A percentile compares a stretch with the other conserved stretches of the same genome.
These are phyloP conservation scores for Telmatherina bonti DNA, from an alignment of 2,797 vertebrate species.

Conservation along the genomic window DNA sequence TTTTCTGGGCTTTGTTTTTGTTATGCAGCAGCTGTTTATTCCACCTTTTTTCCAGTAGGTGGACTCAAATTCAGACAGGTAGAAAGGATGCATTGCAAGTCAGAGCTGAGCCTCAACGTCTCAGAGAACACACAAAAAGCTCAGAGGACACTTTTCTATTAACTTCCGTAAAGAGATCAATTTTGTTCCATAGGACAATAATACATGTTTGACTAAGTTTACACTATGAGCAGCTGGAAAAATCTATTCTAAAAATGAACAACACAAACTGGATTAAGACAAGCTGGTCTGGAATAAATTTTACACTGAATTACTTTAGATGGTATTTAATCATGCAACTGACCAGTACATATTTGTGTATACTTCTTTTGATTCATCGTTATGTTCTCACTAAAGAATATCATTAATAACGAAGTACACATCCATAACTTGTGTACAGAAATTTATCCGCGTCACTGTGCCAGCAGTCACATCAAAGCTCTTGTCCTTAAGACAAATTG, in stretches of 20 bases:
- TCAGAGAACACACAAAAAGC: no score
- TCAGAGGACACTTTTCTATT: no score
- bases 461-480: not conserved
- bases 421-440: slow-evolving; percentile 25
- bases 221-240: no score
- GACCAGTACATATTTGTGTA: no score
- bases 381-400: no score
- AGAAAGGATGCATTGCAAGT: slow-evolving; percentile 25
- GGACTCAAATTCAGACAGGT: slow-evolving; percentile 22
- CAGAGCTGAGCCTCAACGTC: slow-evolving; percentile 28
- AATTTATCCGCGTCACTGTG: slow-evolving; percentile 4
- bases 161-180: not conserved
- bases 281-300: not conserved
- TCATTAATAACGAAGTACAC: no score
- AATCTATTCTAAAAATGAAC: not conserved
- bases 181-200: not conserved
- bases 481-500: not conserved
- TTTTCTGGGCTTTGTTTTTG: slow-evolving; percentile 35
- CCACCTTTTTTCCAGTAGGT: slow-evolving; percentile 20
- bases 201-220: not conserved
- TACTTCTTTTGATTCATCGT: no score
- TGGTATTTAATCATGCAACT: no score
- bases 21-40: slow-evolving; percentile 27
- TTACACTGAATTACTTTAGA: no score
- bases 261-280: not conserved